Base-by-base conservation (phyloP, 2,888 invertebrate species). In the Hirtodrosophila alboralis region DNA sequence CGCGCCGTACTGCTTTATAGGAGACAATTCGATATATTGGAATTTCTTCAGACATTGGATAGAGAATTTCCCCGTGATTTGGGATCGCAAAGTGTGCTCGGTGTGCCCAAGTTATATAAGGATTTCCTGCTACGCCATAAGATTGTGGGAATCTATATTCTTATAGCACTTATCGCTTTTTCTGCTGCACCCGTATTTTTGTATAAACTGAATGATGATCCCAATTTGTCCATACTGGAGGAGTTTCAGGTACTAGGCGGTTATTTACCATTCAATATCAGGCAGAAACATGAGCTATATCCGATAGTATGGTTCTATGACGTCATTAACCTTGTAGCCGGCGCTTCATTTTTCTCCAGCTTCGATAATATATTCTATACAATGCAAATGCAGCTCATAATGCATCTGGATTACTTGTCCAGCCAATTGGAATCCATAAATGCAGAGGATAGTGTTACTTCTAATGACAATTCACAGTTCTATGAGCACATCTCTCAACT, bases 231-330 rank as follows among this genome's bases (percentile, higher is more conserved):
- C 0, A 81, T 78, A 0, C 36, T 40, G 1, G 4, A 37, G 34
- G 30, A 74, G 1, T 71, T 85, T 1, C 67, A 65, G 10, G 16
- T 79, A 0, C 52, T 85, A 1, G 67, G 63, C 0, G 75, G 78
- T 3, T 85, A 54, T 40, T 9, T 79, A 7, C 78, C 78, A 0
- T 71, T 33, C 16, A 31, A 48, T 1, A 1, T 83, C 3, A 33
- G 79, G n/a, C 57, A 60, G 14, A 47, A 14, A 7, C 83, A 83
- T 4, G 4, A 0, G 1, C 14, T 28, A 0, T 79, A 84, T 30
- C 52, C 57, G 0, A 4, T 53, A 0, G 43, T 67, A 0, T 63
- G 58, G 60, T 0, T 59, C 1, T 36, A 52, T 12, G 78, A 79
- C 23, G 2, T 59, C 0, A 0, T 18, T 0, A 34, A 26, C 9